Percentiles rank a stretch among this genome's conserved stretches.
phyloP scores from a whole-genome alignment of 1,140 invertebrate genomes.

The Dolichoris vasculosae region DNA sequence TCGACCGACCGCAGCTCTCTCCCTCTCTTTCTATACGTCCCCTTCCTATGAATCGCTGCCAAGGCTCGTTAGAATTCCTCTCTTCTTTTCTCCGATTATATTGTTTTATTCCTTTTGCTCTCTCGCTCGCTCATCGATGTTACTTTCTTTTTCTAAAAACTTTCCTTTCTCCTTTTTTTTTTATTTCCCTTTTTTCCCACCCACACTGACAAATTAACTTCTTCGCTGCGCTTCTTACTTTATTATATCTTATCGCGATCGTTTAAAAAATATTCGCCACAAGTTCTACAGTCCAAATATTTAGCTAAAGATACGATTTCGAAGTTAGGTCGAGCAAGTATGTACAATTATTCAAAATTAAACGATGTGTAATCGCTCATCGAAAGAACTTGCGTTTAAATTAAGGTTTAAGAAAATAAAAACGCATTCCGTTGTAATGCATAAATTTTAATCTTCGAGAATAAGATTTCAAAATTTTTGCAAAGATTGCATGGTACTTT shows the following conservation, averaged over 20 bases:
- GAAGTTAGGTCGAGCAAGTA: not conserved
- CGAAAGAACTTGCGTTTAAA: not conserved
- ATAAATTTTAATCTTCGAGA: too few relatives aligned
- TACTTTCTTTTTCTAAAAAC: constrained; percentile 9
- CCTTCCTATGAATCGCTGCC: not conserved
- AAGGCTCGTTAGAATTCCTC: not conserved
- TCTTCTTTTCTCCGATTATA: not conserved
- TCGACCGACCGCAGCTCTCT: constrained; percentile 60
- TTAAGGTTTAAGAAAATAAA: not conserved
- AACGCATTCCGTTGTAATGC: too few relatives aligned
- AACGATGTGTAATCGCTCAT: not conserved
- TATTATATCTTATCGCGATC: not conserved
- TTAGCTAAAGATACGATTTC: not conserved
- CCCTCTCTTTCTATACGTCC: constrained; percentile 4
- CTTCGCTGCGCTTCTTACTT: not conserved
- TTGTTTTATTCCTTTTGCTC: not conserved
- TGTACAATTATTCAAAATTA: not conserved
- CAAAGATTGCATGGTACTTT: too few relatives aligned
- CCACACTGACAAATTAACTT: constrained; percentile 5
- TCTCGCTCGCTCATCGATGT: not conserved
- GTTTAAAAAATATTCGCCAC: too few relatives aligned
- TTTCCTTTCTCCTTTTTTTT: constrained; percentile 45
- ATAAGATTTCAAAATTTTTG: too few relatives aligned
- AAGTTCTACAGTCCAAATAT: not conserved
- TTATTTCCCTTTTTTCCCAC: constrained; percentile 48